phyloP scores from a whole-genome alignment of 2,888 invertebrate genomes.

The Drosophila tripunctata region DNA sequence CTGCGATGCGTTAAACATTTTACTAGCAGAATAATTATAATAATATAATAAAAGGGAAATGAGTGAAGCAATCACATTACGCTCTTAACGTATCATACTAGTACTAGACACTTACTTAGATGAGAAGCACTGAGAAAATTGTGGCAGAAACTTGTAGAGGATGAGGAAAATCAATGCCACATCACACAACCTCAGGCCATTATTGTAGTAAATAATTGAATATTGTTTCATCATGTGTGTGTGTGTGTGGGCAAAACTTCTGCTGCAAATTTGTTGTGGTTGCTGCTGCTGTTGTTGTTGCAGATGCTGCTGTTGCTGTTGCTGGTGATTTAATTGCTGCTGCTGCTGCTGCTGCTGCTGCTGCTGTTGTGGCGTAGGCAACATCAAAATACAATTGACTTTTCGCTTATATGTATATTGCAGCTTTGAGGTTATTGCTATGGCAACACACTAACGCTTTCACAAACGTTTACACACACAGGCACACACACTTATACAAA shows the following conservation, averaged over 20 bases:
- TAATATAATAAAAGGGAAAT: background rate
- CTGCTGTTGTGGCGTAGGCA: conserved; percentile 40
- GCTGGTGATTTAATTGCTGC: conserved; percentile 29
- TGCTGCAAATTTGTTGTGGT: conserved; percentile 56
- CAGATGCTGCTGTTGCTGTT: conserved; percentile 23
- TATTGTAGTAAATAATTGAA: conserved; percentile 73
- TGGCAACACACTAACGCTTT: conserved; percentile 39
- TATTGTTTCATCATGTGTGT: conserved; percentile 66
- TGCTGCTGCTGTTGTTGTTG: conserved; percentile 52
- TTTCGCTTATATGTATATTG: conserved; percentile 65
- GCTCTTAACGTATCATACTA: too few species aligned
- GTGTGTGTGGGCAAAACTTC: conserved; percentile 47
- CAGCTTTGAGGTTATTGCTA: conserved; percentile 66
- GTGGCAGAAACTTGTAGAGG: too few species aligned
- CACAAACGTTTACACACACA: background rate
- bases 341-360: conserved; percentile 23
- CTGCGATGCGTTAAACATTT: background rate
- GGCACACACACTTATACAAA: background rate
- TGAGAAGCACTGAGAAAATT: background rate
- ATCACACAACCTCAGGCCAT: conserved; percentile 52
- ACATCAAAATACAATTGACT: conserved; percentile 78
- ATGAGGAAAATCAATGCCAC: conserved; percentile 8
- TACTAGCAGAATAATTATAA: background rate
- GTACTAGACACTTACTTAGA: background rate
- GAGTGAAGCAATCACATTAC: too few species aligned